Evolutionary conservation across 2,113 vertebrate genomes (phyloP).

Genomic region (Silurus asotus): DNA sequence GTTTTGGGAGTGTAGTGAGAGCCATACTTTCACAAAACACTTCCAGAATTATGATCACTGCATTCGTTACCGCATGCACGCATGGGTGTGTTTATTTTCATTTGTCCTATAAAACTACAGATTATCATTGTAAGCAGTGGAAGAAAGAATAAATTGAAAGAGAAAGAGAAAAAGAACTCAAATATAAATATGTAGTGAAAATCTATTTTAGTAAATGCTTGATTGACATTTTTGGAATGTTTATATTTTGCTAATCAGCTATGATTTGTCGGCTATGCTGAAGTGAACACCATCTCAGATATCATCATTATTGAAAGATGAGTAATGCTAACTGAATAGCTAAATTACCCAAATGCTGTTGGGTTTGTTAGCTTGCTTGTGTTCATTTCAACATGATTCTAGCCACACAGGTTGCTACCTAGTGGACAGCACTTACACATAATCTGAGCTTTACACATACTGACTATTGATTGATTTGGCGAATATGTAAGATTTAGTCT

Average conservation of each 20-base stretch:
- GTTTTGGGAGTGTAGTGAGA: slow-evolving; percentile 60
- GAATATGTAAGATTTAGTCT: not conserved
- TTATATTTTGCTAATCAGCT: not conserved
- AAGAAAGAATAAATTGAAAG: not conserved
- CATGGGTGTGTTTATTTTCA: not conserved
- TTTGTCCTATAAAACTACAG: not conserved
- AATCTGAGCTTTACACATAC: not conserved
- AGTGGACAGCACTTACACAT: not conserved
- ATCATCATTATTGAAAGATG: not conserved
- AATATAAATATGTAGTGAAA: not conserved
- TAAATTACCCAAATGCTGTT: not conserved
- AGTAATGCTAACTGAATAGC: not conserved
- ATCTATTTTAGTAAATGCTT: not conserved
- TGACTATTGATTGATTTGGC: not conserved
- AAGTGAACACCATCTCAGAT: not conserved
- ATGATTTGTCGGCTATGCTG: not conserved
- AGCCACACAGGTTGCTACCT: not conserved
- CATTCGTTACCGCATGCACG: slow-evolving; percentile 10
- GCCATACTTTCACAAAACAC: slow-evolving; percentile 18
- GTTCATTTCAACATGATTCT: not conserved
- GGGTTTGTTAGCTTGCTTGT: not conserved
- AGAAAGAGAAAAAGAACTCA: not conserved
- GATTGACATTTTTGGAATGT: not conserved
- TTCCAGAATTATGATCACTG: slow-evolving; percentile 2
- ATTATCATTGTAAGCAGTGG: not conserved